phyloP scores from a whole-genome alignment of 2,797 vertebrate species.

The Catamblyrhynchus diadema region DNA sequence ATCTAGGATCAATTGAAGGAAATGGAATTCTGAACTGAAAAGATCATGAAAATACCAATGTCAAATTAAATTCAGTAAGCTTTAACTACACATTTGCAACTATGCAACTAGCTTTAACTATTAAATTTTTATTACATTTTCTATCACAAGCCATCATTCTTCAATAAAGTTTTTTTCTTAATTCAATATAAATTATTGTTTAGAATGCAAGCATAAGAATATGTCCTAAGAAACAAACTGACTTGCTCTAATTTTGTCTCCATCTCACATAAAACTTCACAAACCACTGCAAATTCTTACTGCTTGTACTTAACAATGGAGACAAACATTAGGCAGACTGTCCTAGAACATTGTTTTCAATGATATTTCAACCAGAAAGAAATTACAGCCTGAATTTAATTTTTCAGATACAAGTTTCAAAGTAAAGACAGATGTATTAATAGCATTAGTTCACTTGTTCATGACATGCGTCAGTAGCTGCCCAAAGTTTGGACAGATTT shows the following conservation, averaged over 20 bases:
- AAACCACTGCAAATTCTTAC: not conserved
- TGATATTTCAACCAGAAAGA: not conserved
- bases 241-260: not conserved
- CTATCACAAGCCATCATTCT: not conserved
- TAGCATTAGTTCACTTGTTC: not conserved
- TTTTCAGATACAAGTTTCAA: not conserved
- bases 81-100: not conserved
- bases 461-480: not conserved
- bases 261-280: not conserved
- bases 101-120: too few species aligned
- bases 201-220: not conserved
- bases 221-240: not conserved
- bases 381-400: not conserved
- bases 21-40: not conserved
- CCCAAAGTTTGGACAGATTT: not conserved
- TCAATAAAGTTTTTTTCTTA: not conserved
- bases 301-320: not conserved
- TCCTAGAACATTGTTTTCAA: not conserved
- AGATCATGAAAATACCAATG: not conserved
- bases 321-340: not conserved
- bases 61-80: not conserved
- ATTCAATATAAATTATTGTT: not conserved
- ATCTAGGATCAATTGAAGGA: not conserved
- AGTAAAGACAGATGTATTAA: not conserved
- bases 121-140: not conserved